Evolutionary conservation across 1,140 invertebrate genomes (phyloP), one percentile per base, ranked within the genome.

Genomic region (Penaeus japonicus): DNA sequence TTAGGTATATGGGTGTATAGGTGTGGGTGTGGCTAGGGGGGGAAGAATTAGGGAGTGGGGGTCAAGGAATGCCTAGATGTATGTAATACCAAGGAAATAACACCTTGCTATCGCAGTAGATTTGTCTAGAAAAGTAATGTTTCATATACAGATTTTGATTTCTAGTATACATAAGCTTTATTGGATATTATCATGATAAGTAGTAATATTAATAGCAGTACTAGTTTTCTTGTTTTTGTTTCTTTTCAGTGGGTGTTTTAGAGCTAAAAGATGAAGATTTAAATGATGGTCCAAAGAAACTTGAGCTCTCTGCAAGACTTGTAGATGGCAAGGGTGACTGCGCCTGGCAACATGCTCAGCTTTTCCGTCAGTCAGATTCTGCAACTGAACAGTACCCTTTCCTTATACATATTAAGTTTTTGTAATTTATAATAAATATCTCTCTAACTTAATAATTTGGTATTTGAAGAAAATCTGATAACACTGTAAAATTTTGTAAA

Each of bases 231-330:
- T n/a, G 20, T 59, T 83, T 7, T 12, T 65, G 18, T 59, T n/a
- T 53, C 20, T 47, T 78, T 80, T 15, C 84, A 86, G 84, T 79
- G 7, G 77, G 77, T 39, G 75, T 80, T 20, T 5, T 86, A 57
- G 75, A 80, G 30, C 75, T 86, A 17, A 27, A 55, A 2, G 30
- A 59, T 17, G 57, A 75, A 20, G 54, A 79, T 10, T 62, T 86
- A 5, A 20, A 86, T 57, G 35, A 62, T 27, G 39, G 47, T 22
- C 24, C 32, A 30, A 35, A 35, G 53, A 78, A 80, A 54, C 75
- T 86, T 22, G 84, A 86, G 32, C 18, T 86, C 30, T 86, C 84
- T 47, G 84, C 73, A 15, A 35, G n/a, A 4, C 77, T 86, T 35
- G 32, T 24, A 39, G 47, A 86, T 18, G 77, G 84, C 4, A 53